phyloP scores from a whole-genome alignment of 2,888 invertebrate species.

The Diaperis boleti region DNA sequence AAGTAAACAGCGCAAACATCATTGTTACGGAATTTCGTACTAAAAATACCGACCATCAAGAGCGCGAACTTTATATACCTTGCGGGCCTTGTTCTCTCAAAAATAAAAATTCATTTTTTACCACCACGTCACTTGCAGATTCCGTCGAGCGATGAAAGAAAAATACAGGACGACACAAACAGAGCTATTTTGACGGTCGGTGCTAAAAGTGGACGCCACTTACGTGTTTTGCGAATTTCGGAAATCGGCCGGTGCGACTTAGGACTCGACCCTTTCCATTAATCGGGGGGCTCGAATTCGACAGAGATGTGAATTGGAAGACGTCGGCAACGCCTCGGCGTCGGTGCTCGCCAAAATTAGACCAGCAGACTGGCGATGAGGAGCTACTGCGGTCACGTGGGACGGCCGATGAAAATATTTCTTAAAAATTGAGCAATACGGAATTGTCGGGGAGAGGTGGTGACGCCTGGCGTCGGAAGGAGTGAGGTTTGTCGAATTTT shows the following conservation, averaged over 20 bases:
- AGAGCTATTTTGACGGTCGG: slow-evolving; percentile 1
- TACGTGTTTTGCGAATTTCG: slow-evolving; percentile 11
- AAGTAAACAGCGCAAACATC: slow-evolving; percentile 26
- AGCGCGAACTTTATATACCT: slow-evolving; percentile 22
- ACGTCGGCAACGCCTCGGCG: slow-evolving; percentile 35
- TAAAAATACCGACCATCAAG: slow-evolving; percentile 33
- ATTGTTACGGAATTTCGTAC: slow-evolving; percentile 15
- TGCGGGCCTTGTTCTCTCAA: slow-evolving; percentile 13
- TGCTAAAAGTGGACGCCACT: neutral
- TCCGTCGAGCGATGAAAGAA: neutral
- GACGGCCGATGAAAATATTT: slow-evolving; percentile 26
- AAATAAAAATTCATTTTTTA: slow-evolving; percentile 10
- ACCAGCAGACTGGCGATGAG: slow-evolving; percentile 27
- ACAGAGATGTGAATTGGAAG: slow-evolving; percentile 24
- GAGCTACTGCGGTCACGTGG: slow-evolving; percentile 35
- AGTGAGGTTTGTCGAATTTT: neutral
- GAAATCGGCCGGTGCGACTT: neutral
- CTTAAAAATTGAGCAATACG: slow-evolving; percentile 17
- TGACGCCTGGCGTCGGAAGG: slow-evolving; percentile 8
- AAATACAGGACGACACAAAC: neutral
- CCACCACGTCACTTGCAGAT: neutral
- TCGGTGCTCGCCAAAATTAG: slow-evolving; percentile 38
- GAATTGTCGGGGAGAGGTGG: slow-evolving; percentile 1
- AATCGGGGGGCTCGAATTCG: slow-evolving; percentile 1
- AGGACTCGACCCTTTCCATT: slow-evolving; percentile 21